Base-by-base conservation (phyloP, 2,113 vertebrate species). In the Callospermophilus lateralis region DNA sequence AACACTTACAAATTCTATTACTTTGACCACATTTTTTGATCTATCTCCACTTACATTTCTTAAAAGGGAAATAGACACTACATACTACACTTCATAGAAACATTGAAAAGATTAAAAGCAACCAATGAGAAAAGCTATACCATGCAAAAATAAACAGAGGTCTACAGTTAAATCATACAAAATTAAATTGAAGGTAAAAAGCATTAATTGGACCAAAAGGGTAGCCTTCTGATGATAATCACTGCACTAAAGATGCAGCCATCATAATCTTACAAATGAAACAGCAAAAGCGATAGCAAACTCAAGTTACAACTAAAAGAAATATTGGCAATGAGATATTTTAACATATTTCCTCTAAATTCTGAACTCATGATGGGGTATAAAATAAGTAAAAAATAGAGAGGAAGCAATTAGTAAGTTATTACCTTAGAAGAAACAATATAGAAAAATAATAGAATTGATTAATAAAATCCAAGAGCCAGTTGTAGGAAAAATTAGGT, bases 351-450 rank as follows among this genome's bases (percentile, higher is more conserved):
- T 73, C 55, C 32, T 77, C 1, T 83, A 86, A 83, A n/a, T 83
- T 13, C 76, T 90, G 12, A 8, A 93, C 42, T 55, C 55, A 77
- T n/a, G 37, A 94, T 85, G 39, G 48, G 70, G 16, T 53, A 55
- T 32, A 70, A 90, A 93, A 81, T 94, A 72, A 94, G 24, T 39
- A 90, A 73, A 92, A 89, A 83, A 20, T 32, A 65, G 0, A 90
- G 20, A 39, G 26, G 30, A 85, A 22, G 37, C 48, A 90, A 84
- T 53, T 67, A 68, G 24, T 74, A 84, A 68, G 17, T 24, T 30
- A 89, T 15, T 2, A 86, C 19, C 42, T 90, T 28, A 90, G 70
- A 97, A 83, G 42, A 96, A 93, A 95, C 30, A 42, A 16, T 73
- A 63, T 73, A 90, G 6, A 78, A 83, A 53, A 55, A 39, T 20